A percentile compares a stretch with the other conserved stretches of the same genome.
Conservation (phyloP, 1,140 invertebrate genomes). For the Stenopsyche tienmushanensis region DNA sequence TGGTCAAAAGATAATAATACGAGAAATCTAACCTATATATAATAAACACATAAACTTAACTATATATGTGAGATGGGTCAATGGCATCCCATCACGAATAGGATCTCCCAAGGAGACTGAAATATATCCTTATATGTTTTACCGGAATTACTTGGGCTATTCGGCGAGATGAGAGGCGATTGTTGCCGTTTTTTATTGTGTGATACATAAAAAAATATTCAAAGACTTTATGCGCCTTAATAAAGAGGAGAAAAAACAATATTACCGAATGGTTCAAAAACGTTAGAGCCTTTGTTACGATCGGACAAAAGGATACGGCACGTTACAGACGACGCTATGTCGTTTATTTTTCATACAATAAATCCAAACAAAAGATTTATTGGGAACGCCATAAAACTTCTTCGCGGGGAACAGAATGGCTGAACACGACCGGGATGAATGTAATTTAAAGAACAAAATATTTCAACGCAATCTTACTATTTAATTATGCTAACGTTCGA, state of each 20-base stretch:
- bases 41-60: too few relatives aligned
- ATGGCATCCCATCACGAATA: neutral
- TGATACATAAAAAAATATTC: constrained; percentile 2
- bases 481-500: too few relatives aligned
- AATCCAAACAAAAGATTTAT: constrained; percentile 26
- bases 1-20: too few relatives aligned
- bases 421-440: neutral
- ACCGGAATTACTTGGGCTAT: neutral
- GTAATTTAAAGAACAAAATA: neutral
- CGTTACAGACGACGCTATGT: constrained; percentile 8
- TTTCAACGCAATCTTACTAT: too few relatives aligned
- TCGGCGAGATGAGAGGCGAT: constrained; percentile 7
- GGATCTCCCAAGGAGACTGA: too few relatives aligned
- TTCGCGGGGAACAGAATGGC: neutral
- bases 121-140: neutral
- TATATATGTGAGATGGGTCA: too few relatives aligned
- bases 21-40: too few relatives aligned
- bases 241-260: constrained; percentile 8
- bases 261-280: constrained; percentile 6
- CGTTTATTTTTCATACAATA: constrained; percentile 23
- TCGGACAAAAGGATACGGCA: constrained; percentile 23
- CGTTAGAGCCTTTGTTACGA: constrained; percentile 14
- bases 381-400: constrained; percentile 17
- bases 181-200: constrained; percentile 3
- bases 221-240: constrained; percentile 10